Evolutionary conservation across 92 coral and sea anemone species (phyloP), one percentile per base, ranked within the genome.

Genomic region (Palythoa caribaeorum): DNA sequence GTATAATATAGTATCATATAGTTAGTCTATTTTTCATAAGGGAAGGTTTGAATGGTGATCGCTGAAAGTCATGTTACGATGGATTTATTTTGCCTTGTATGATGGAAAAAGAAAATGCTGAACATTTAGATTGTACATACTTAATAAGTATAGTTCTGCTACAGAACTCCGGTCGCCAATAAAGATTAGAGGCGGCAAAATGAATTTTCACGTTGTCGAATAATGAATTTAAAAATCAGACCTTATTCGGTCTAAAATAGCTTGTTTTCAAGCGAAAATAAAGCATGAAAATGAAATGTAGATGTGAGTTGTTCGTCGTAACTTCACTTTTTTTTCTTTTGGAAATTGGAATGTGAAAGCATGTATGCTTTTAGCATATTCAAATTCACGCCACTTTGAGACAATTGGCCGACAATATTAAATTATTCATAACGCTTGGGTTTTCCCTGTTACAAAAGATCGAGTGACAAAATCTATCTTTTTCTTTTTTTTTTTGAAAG

Each of bases 401-500:
- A 68, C 60, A 71, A 20, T 51, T 81, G 53, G 35, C 76, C 63
- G 65, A 81, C 28, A 69, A 44, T 21, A 66, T 44, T 81, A 66
- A 81, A 81, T 81, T 81, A 81, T 81, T 81, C 76, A 81, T 81
- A 44, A 17, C 62, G 39, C 57, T 81, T 68, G 76, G 86, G 86
- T 81, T 81, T 81, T 40, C 86, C 86, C 86, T 81, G 86, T 66
- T 81, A 50, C 14, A 21, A 35, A 20, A 51, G 86, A 81, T 81
- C 63, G 76, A 14, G 38, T 66, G 75, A 20, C 75, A 20, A 52
- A 81, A 81, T 14, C n/a, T 21, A 28, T 7, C 11, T 10, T 28
- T 12, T 60, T 80, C 50, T 80, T 57, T 81, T 16, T 15, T 6
- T n/a, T 16, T 15, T 6, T n/a, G 76, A 40, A 3, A 20, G 62